phyloP scores from a whole-genome alignment of 2,888 invertebrate genomes.

The Lumbricus terrestris region DNA sequence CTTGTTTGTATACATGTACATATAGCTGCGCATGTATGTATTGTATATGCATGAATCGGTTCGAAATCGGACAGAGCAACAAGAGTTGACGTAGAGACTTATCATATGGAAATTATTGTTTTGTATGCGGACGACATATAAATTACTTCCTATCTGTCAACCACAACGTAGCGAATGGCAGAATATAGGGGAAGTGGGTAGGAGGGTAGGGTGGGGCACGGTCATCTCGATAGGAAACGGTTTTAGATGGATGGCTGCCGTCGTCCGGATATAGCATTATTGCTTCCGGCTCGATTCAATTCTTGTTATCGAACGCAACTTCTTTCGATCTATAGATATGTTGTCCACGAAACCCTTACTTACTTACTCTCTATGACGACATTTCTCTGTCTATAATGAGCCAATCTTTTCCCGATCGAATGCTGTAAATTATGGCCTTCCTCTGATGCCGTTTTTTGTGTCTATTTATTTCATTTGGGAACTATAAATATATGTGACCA shows the following conservation, averaged over 20 bases:
- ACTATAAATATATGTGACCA: not conserved
- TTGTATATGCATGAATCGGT: not conserved
- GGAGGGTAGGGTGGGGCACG: not conserved
- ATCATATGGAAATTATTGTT: not conserved
- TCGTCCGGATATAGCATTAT: not conserved
- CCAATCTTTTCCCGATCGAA: not conserved
- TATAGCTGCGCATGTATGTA: no score
- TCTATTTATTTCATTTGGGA: no score
- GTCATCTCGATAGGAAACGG: not conserved
- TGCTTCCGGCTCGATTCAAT: not conserved
- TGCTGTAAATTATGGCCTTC: not conserved
- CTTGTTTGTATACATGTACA: not conserved
- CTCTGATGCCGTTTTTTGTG: not conserved
- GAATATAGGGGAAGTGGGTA: not conserved
- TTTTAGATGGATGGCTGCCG: not conserved
- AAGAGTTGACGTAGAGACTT: slow-evolving; percentile 23
- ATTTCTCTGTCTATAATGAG: not conserved
- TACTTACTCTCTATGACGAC: not conserved
- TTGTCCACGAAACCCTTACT: not conserved
- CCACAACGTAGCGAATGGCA: not conserved
- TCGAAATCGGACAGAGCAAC: not conserved
- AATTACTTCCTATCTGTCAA: not conserved
- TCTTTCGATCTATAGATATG: not conserved
- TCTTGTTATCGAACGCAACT: not conserved
- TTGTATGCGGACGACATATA: not conserved